Evolutionary conservation across 2,888 invertebrate species (phyloP), one percentile per base, ranked within the genome.

Genomic region (Agonum fuliginosum): DNA sequence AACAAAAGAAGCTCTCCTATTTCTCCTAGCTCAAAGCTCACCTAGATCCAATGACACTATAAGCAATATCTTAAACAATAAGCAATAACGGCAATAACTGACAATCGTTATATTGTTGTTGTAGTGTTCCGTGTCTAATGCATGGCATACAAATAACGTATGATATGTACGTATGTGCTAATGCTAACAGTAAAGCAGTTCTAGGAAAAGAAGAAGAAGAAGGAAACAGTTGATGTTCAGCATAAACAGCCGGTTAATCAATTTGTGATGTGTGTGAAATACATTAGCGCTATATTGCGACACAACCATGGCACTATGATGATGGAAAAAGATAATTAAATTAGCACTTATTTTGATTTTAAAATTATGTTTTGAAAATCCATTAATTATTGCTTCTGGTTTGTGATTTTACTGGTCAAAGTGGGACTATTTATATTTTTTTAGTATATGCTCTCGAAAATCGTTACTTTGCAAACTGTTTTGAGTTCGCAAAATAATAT

Each of bases 241-340:
- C 62, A 62, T 62, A 30, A 12, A 62, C 14, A 8, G 4, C 37
- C 5, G n/a, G 4, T 17, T 24, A 71, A 72, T 34, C 71, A 72
- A 14, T 72, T 51, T 51, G 51, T 20, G 17, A 72, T 34, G 51
- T 34, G 19, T 72, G 51, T 19, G 30, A 34, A 72, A 51, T 22
- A 22, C 34, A 27, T 51, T 51, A 72, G 54, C 24, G 17, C 8
- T 10, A 37, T 37, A 10, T 37, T 37, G 12, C 37, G 37, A 37
- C 37, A 37, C 37, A 37, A 37, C 10, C 37, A 37, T 10, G 37
- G 37, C 37, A 37, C 37, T 10, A 10, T 37, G 37, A n/a, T 8
- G 37, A 37, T 37, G 37, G 37, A 37, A 12, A 8, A 37, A 37
- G 3, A 37, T 37, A 37, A 37, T 37, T 37, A 1, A 37, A 37